Percentiles rank a stretch among this genome's conserved stretches.
phyloP scores from a whole-genome alignment of 2,113 vertebrate genomes.

The Dermatemys mawii region DNA sequence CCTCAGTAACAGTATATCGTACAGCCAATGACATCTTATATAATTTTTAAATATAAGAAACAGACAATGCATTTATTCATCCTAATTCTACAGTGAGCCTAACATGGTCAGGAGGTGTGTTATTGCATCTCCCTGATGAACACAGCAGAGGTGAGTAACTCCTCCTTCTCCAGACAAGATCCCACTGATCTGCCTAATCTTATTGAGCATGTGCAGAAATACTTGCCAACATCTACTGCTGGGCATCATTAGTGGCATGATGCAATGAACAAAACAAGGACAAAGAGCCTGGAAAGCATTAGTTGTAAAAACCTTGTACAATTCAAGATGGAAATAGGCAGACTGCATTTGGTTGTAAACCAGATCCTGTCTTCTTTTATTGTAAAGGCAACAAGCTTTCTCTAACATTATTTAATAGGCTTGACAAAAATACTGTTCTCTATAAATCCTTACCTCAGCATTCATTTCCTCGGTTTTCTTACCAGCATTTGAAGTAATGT shows the following conservation, averaged over 20 bases:
- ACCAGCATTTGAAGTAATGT: not conserved
- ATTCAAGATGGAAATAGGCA: not conserved
- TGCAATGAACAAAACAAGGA: not conserved
- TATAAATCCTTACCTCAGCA: rapidly evolving
- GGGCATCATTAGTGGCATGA: not conserved
- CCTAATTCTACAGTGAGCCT: not conserved
- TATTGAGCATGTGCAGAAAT: not conserved
- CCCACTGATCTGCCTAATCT: slow-evolving; percentile 18
- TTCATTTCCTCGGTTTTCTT: not conserved
- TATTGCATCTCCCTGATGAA: not conserved
- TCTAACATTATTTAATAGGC: not conserved
- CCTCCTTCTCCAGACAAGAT: not conserved
- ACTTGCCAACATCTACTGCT: not conserved
- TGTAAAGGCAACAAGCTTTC: not conserved
- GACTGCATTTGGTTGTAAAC: not conserved
- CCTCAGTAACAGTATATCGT: not conserved
- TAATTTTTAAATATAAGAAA: not conserved
- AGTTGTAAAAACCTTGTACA: rapidly evolving
- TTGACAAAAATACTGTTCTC: not conserved
- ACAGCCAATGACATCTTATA: rapidly evolving
- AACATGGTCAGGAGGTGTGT: not conserved
- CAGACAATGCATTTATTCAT: not conserved
- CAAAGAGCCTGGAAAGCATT: not conserved
- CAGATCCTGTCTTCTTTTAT: not conserved
- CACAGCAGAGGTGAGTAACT: slow-evolving; percentile 5